Evolutionary conservation across 2,797 vertebrate genomes (phyloP).

Genomic region (Ptychobarbus kaznakovi): DNA sequence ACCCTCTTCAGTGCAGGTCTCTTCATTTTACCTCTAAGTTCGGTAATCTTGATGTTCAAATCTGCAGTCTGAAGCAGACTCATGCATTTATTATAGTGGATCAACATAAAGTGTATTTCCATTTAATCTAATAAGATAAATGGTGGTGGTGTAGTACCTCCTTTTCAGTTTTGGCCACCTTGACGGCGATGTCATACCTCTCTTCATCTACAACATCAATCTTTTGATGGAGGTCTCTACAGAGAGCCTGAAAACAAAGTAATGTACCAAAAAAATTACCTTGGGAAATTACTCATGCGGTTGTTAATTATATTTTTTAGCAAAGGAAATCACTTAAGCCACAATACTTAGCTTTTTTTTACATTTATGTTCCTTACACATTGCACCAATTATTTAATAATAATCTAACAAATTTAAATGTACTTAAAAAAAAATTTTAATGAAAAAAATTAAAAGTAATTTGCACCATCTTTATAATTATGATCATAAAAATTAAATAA

Average conservation of each 20-base stretch:
- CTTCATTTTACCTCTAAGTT: conserved; percentile 84
- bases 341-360: not conserved
- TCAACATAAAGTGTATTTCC: conserved; percentile 6
- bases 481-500: not conserved
- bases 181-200: conserved; percentile 76
- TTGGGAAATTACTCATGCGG: not conserved
- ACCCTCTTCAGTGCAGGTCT: conserved; percentile 79
- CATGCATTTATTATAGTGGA: not conserved
- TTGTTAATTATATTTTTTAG: not conserved
- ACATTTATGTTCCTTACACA: not conserved
- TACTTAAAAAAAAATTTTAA: not conserved
- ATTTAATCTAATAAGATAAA: not conserved
- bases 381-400: not conserved
- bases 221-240: conserved; percentile 78
- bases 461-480: not conserved
- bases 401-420: not conserved
- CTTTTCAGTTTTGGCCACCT: conserved; percentile 75
- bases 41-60: conserved; percentile 68
- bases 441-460: not conserved
- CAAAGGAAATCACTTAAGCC: not conserved
- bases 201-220: conserved; percentile 80
- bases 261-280: not conserved
- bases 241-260: conserved; percentile 73
- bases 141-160: conserved; percentile 61
- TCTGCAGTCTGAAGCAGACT: conserved; percentile 61